Evolutionary conservation across 1,140 invertebrate genomes (phyloP).

Genomic region (Drosophila nigromelanica): DNA sequence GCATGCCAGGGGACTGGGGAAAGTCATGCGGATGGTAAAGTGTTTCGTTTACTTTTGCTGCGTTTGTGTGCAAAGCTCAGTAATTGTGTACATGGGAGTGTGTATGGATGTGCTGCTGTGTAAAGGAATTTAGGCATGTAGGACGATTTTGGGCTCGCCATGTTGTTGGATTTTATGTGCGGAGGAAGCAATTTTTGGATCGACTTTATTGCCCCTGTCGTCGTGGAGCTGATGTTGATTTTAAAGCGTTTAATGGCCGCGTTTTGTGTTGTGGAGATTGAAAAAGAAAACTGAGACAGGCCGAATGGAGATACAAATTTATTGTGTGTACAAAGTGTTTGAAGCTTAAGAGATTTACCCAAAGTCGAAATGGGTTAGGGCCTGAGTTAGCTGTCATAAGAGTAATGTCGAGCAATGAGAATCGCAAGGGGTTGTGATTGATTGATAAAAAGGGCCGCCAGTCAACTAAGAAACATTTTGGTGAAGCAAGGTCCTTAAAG

Average conservation of each 20-base stretch:
- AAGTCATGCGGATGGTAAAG: conserved; percentile 47
- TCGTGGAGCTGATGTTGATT: conserved; percentile 70
- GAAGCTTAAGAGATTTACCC: conserved; percentile 67
- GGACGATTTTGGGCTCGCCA: conserved; percentile 44
- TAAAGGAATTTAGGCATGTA: conserved; percentile 65
- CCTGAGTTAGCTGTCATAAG: conserved; percentile 27
- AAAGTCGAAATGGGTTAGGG: conserved; percentile 8
- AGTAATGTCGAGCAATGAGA: conserved; percentile 13
- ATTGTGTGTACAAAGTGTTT: conserved; percentile 75
- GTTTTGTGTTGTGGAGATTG: conserved; percentile 61
- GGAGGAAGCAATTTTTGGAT: conserved; percentile 79
- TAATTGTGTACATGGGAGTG: conserved; percentile 38
- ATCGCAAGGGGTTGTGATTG: conserved; percentile 49
- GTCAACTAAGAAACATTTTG: too few species aligned
- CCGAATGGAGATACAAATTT: conserved; percentile 54
- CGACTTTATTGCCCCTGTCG: conserved; percentile 79
- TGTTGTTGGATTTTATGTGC: conserved; percentile 71
- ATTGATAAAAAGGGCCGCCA: conserved; percentile 45
- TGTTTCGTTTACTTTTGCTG: conserved; percentile 77
- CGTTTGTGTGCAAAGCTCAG: conserved; percentile 68
- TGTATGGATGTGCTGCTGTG: conserved; percentile 35
- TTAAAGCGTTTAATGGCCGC: conserved; percentile 78
- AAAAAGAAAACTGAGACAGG: conserved; percentile 52
- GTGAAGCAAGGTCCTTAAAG: too few species aligned
- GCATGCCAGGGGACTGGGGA: not conserved